Evolutionary conservation across 2,888 invertebrate species (phyloP).

Genomic region (Chrysolina oricalcia): DNA sequence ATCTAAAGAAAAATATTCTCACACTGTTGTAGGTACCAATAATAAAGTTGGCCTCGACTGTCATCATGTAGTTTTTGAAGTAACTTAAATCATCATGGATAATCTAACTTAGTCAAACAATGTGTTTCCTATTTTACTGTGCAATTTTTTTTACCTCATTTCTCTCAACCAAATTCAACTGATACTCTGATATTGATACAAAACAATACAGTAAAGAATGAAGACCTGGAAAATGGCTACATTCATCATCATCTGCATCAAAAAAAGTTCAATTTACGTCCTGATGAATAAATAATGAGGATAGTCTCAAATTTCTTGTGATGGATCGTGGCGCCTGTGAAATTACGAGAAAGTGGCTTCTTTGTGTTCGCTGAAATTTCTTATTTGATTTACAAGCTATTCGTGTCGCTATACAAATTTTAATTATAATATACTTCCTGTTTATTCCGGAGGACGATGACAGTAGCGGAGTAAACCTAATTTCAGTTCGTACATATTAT

Average conservation of each 20-base stretch:
- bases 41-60: no score
- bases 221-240: not conserved
- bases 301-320: conserved; percentile 16
- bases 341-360: conserved; percentile 35
- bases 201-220: not conserved
- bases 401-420: conserved; percentile 31
- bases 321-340: conserved; percentile 33
- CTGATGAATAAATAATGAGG: conserved; percentile 16
- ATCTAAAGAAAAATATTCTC: no score
- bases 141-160: no score
- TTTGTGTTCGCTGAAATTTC: conserved; percentile 22
- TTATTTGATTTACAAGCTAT: conserved; percentile 28
- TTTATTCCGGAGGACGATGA: not conserved
- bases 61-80: no score
- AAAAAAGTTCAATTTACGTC: conserved; percentile 5
- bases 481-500: not conserved
- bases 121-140: no score
- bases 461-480: not conserved
- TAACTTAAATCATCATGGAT: no score
- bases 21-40: no score
- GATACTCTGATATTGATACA: no score
- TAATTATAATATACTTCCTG: conserved; percentile 36
- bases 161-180: no score
- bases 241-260: conserved; percentile 2
- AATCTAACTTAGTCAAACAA: no score